Base-by-base conservation (phyloP, 2,113 vertebrate genomes). In the Etia nguti region DNA sequence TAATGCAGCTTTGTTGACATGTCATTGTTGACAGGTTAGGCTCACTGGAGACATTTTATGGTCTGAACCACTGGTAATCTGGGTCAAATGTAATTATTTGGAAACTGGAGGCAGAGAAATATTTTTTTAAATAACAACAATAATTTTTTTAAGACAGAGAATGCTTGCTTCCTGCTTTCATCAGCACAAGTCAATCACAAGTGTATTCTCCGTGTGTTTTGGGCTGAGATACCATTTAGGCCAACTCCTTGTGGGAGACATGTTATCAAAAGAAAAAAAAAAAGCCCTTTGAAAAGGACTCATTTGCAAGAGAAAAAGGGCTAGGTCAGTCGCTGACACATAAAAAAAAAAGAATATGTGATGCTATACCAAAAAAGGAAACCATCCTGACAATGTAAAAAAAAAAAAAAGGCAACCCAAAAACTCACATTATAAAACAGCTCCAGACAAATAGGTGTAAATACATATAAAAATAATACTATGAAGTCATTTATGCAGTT, bases 281-380 rank as follows among this genome's bases (percentile, higher is more conserved):
- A 55, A 48, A 0, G 41, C 62, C 81, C 84, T 93, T 86, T 90
- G 15, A 56, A 90, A 89, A 83, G 77, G 62, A 92, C 62, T 83
- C 15, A 52, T 82, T 60, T 46, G 15, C 8, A 6, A 73, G 77
- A 81, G n/a, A 36, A 34, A 84, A 88, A 48, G 24, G 81, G 29
- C 52, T 50, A 11, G 12, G 38, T 43, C 2, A 12, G 70, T 31
- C 6, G 2, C 24, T 62, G 59, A 41, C 8, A 62, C 55, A 81
- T 34, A 57, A 79, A 82, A 8, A 79, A 79, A 52, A 22, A 87
- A 60, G 3, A 36, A 89, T 3, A 77, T 34, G 46, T 34, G 36
- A 50, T 70, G 6, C 10, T 34, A n/a, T 31, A 46, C 46, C 26
- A 52, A 34, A 77, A 77, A 34, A 52, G 26, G 73, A 77, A 68